Conservation (phyloP, 2,888 invertebrate genomes). For the Doris montereyensis region DNA sequence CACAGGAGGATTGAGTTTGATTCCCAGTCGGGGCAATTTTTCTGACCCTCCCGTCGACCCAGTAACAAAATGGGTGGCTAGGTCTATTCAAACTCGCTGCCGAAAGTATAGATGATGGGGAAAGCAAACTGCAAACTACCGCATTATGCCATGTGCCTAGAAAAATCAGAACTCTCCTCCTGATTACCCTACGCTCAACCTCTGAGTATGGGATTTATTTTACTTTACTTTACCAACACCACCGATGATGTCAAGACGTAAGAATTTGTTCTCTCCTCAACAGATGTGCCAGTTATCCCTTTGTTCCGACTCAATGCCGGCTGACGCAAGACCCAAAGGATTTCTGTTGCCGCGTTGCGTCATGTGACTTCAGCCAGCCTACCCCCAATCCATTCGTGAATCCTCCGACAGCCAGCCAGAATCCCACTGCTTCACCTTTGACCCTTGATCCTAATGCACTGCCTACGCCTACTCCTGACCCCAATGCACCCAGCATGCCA, state of each 20-base stretch:
- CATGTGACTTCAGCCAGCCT: conserved; percentile 42
- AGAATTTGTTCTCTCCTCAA: background rate
- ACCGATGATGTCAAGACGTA: background rate
- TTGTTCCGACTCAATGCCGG: conserved; percentile 52
- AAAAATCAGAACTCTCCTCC: no score
- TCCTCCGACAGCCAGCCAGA: background rate
- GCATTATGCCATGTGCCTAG: no score
- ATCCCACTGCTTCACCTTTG: conserved; percentile 9
- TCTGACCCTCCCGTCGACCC: no score
- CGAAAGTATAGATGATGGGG: no score
- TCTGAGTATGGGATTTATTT: no score
- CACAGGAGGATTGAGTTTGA: no score
- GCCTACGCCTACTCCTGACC: background rate
- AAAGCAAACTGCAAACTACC: no score
- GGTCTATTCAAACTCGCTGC: no score
- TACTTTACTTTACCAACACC: no score
- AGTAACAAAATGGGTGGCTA: no score
- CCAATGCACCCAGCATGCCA: background rate
- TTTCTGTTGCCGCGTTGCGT: conserved; percentile 55
- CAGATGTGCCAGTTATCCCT: conserved; percentile 45
- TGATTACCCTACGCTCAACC: no score
- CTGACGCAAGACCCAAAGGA: conserved; percentile 54
- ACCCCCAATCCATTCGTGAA: conserved; percentile 37
- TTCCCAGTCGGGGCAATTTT: no score
- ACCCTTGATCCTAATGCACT: background rate